Percentiles rank a stretch among this genome's conserved stretches.
Conservation (phyloP, 2,888 invertebrate species). For the Arge pagana region DNA sequence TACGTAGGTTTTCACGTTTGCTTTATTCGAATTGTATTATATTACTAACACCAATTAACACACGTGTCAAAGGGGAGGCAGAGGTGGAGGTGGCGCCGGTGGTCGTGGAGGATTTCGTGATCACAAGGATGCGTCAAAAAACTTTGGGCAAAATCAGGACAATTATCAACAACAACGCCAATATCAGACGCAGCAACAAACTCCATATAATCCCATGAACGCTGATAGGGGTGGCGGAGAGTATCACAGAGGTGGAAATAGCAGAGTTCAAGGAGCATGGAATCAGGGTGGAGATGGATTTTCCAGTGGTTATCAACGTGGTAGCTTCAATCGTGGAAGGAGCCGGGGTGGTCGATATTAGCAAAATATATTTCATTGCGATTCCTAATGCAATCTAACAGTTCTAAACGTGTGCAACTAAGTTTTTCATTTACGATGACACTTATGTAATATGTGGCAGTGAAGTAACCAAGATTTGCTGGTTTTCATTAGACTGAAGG, state of each 20-base stretch:
- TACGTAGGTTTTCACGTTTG: too few species aligned
- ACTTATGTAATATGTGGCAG: too few species aligned
- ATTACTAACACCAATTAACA: conserved; percentile 1
- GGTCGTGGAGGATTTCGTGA: conserved; percentile 37
- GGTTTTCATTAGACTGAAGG: too few species aligned
- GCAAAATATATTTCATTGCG: too few species aligned
- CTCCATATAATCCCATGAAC: conserved; percentile 24
- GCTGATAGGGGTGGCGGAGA: conserved; percentile 34
- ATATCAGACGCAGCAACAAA: conserved; percentile 20
- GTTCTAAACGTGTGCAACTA: too few species aligned
- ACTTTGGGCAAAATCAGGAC: conserved; percentile 42
- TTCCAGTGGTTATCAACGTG: conserved; percentile 31
- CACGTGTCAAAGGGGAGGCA: too few species aligned
- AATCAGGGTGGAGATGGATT: conserved; percentile 49
- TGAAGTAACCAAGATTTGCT: too few species aligned
- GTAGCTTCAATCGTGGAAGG: conserved; percentile 31
- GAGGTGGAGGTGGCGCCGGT: conserved; percentile 38
- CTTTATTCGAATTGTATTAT: too few species aligned
- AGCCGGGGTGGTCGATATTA: conserved; percentile 15
- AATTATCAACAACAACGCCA: conserved; percentile 18
- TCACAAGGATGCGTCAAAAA: conserved; percentile 39
- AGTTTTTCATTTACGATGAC: too few species aligned
- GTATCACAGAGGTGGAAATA: conserved; percentile 41
- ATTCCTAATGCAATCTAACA: too few species aligned
- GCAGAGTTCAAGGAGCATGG: conserved; percentile 58